Evolutionary conservation across 2,888 invertebrate genomes (phyloP).

Genomic region (Phanerotoma sp.): DNA sequence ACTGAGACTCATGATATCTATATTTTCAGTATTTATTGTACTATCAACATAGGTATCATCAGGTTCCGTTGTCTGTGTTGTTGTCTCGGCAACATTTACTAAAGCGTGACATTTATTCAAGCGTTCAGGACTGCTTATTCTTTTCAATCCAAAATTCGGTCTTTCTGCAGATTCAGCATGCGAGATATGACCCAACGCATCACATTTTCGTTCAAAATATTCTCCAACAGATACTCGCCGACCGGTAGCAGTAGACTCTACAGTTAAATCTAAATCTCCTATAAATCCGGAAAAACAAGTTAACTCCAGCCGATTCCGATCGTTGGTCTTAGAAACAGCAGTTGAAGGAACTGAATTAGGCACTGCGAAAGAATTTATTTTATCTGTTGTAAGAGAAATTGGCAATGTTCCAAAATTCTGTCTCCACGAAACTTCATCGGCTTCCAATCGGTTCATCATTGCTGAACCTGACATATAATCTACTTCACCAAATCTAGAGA

Average conservation of each 20-base stretch:
- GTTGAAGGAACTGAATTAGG: neutral
- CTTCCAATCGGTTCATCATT: conserved; percentile 52
- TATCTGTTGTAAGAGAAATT: neutral
- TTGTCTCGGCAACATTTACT: conserved; percentile 42
- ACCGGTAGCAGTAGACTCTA: conserved; percentile 43
- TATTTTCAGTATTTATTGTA: conserved; percentile 2
- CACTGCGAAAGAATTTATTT: conserved; percentile 1
- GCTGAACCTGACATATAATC: conserved; percentile 53
- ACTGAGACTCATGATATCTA: conserved; percentile 48
- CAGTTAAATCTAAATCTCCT: conserved; percentile 47
- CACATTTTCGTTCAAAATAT: conserved; percentile 58
- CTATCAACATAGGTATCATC: neutral
- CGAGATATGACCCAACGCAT: conserved; percentile 49
- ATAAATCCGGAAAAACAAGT: conserved; percentile 53
- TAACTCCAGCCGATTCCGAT: conserved; percentile 39
- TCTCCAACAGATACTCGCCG: conserved; percentile 56
- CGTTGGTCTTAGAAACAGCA: neutral
- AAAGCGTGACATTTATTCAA: conserved; percentile 37
- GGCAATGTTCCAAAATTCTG: conserved; percentile 43
- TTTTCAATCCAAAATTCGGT: conserved; percentile 44
- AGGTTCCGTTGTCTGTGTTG: conserved; percentile 10
- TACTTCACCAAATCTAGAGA: conserved; percentile 45
- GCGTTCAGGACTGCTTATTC: conserved; percentile 42
- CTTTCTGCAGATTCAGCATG: conserved; percentile 31
- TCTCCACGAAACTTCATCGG: conserved; percentile 57